Conservation (phyloP, 1,140 invertebrate species). For the Acromyrmex charruanus region DNA sequence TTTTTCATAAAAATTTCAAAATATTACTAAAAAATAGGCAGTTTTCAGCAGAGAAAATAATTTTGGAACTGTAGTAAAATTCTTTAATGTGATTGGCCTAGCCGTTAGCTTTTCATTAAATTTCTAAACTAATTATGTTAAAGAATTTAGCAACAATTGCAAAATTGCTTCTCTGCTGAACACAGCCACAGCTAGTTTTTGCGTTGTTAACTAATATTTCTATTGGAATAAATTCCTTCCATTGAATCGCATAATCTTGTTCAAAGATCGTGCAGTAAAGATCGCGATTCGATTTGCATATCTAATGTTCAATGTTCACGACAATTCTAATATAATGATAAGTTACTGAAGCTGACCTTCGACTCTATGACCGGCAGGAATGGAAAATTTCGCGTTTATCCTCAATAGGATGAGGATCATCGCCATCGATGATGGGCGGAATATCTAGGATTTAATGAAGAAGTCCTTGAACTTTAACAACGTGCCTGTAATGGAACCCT, state of each 20-base stretch:
- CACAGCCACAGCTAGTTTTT: neutral
- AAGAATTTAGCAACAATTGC: too few relatives aligned
- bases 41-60: too few relatives aligned
- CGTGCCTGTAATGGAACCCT: slow-evolving; percentile 35
- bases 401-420: neutral
- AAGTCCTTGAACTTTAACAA: slow-evolving; percentile 62
- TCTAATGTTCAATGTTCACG: slow-evolving; percentile 33
- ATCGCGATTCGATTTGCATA: slow-evolving; percentile 66
- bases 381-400: slow-evolving; percentile 45
- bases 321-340: slow-evolving; percentile 59
- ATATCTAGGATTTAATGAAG: slow-evolving; percentile 45
- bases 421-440: neutral
- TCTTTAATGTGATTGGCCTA: too few relatives aligned
- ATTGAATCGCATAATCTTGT: slow-evolving; percentile 40
- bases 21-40: neutral
- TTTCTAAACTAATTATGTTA: too few relatives aligned
- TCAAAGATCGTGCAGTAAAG: slow-evolving; percentile 60
- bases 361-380: slow-evolving; percentile 8
- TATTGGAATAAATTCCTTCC: slow-evolving; percentile 36
- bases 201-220: slow-evolving; percentile 5
- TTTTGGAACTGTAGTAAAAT: too few relatives aligned
- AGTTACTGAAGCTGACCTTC: slow-evolving; percentile 36
- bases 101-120: too few relatives aligned
- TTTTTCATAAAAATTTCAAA: neutral
- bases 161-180: too few relatives aligned